Evolutionary conservation across 2,888 invertebrate genomes (phyloP).

Genomic region (Alviniconcha strummeri): DNA sequence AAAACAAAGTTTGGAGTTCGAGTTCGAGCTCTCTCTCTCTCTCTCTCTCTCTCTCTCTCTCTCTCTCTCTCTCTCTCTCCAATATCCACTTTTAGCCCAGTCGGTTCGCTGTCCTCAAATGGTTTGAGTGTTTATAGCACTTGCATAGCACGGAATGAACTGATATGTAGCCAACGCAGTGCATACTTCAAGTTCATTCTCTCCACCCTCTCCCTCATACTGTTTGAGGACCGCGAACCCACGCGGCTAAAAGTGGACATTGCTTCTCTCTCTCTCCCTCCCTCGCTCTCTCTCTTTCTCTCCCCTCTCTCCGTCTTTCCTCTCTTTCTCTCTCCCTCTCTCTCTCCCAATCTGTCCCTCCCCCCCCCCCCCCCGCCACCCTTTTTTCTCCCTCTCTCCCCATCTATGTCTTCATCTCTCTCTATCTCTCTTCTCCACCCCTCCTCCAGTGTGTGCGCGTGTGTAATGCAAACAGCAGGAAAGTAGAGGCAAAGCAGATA

Average conservation of each 20-base stretch:
- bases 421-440: slow-evolving; percentile 15
- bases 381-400: slow-evolving; percentile 19
- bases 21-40: not conserved
- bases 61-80: not conserved
- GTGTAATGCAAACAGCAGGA: too few relatives aligned
- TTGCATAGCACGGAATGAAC: not conserved
- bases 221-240: too few relatives aligned
- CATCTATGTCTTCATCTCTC: slow-evolving; percentile 22
- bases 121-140: too few relatives aligned
- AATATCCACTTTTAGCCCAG: not conserved
- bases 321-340: not conserved
- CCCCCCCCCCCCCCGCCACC: not conserved
- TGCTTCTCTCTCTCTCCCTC: not conserved
- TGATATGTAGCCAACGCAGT: not conserved
- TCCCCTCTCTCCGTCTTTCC: not conserved
- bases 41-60: not conserved
- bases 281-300: not conserved
- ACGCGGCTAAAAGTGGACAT: too few relatives aligned
- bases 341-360: slow-evolving; percentile 10
- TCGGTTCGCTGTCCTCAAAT: not conserved
- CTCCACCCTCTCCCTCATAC: slow-evolving; percentile 19
- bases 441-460: not conserved
- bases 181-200: slow-evolving; percentile 10
- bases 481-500: not conserved
- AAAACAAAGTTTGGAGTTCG: too few relatives aligned